These are phyloP conservation scores for Diadophis punctatus DNA, from an alignment of 2,113 vertebrate genomes.

Conservation along the genomic window DNA sequence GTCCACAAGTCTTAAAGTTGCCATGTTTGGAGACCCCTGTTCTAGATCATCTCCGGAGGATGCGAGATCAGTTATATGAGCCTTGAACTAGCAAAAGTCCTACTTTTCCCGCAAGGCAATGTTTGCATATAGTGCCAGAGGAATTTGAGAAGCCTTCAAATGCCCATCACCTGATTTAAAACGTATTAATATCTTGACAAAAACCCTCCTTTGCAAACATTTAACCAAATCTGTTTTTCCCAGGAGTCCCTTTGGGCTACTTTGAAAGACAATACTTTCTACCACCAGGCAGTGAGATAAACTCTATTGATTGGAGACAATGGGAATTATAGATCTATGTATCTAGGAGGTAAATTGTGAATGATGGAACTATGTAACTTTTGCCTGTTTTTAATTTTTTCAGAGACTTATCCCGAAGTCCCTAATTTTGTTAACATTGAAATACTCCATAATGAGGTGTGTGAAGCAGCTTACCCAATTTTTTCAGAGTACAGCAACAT, in stretches of 20 bases:
- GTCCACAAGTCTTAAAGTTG: no score
- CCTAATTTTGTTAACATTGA: constrained; percentile 70
- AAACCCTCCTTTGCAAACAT: neutral
- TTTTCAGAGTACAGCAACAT: constrained; percentile 61
- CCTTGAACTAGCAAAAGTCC: neutral
- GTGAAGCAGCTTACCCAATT: constrained; percentile 65
- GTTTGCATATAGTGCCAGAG: neutral
- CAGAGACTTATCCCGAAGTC: constrained; percentile 68
- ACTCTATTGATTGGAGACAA: neutral
- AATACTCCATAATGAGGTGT: constrained; percentile 64
- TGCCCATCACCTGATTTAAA: neutral
- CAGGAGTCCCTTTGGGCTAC: neutral
- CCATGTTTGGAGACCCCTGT: neutral
- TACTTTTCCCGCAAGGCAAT: neutral
- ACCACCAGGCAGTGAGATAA: neutral
- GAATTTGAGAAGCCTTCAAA: neutral
- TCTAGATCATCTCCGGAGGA: neutral
- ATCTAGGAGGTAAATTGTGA: neutral
- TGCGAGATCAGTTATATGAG: neutral
- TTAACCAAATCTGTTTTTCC: neutral
- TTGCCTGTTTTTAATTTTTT: neutral
- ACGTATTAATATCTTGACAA: neutral
- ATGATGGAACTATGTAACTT: neutral
- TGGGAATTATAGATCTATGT: neutral
- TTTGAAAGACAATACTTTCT: neutral